Percentiles rank a stretch among this genome's conserved stretches.
Evolutionary conservation across 2,113 vertebrate genomes (phyloP).

Genomic region (Thunnus thynnus): DNA sequence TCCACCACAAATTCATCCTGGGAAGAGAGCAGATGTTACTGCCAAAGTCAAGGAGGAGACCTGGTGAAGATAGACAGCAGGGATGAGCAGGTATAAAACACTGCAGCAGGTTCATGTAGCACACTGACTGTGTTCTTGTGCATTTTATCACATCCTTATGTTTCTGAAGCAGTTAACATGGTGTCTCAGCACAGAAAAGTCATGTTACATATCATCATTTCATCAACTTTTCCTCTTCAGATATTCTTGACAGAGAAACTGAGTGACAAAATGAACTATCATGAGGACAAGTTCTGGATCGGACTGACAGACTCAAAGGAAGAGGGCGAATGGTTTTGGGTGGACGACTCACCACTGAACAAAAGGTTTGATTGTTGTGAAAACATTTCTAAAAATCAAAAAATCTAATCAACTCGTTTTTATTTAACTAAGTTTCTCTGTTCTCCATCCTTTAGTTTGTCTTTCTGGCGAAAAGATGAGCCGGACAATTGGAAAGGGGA

Average conservation of each 20-base stretch:
- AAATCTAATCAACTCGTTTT: not conserved
- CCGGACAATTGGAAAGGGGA: constrained; percentile 54
- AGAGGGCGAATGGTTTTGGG: constrained; percentile 28
- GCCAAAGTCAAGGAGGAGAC: rapidly evolving
- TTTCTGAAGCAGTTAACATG: not conserved
- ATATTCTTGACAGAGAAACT: no score
- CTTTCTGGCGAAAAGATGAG: rapidly evolving
- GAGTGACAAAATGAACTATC: no score
- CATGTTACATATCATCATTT: not conserved
- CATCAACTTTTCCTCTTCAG: no score
- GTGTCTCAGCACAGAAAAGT: not conserved
- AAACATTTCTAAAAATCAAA: not conserved
- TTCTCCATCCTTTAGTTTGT: not conserved
- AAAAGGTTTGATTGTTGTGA: constrained; percentile 9
- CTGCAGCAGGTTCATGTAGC: not conserved
- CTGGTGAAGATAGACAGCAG: constrained; percentile 57
- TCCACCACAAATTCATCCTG: rapidly evolving
- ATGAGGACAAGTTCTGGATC: constrained; percentile 25
- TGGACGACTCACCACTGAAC: constrained; percentile 50
- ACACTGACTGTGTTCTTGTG: not conserved
- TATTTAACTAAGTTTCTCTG: not conserved
- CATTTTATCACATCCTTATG: not conserved
- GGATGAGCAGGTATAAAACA: constrained; percentile 63
- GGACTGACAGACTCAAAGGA: constrained; percentile 35
- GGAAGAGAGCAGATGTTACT: not conserved